phyloP scores from a whole-genome alignment of 2,113 vertebrate genomes.

The Bambusicola thoracicus region DNA sequence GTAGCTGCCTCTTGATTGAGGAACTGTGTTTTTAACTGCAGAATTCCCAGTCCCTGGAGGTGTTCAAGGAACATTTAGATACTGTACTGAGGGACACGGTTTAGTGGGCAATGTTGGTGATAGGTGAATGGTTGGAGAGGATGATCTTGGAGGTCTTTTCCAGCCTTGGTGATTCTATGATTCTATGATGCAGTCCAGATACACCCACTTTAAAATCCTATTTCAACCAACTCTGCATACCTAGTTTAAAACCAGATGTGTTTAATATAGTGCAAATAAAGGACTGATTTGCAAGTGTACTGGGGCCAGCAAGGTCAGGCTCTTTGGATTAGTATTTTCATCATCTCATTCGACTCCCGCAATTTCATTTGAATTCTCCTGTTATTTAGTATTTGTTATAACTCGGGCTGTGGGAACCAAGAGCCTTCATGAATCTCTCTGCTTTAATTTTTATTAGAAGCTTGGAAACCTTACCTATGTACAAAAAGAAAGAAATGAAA shows the following conservation, averaged over 20 bases:
- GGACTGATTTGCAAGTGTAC: background rate
- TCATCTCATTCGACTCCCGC: fast-evolving
- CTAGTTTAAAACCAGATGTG: background rate
- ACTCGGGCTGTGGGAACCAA: background rate
- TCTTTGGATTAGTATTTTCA: background rate
- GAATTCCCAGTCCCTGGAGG: slow-evolving; percentile 34
- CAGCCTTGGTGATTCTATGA: too few species aligned
- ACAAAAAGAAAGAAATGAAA: background rate
- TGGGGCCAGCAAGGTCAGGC: background rate
- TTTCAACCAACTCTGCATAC: background rate
- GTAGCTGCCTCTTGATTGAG: background rate
- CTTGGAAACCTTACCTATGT: background rate
- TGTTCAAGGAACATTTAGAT: too few species aligned
- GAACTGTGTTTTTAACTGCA: background rate
- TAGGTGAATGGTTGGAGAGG: too few species aligned
- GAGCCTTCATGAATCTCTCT: background rate
- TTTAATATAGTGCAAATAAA: background rate
- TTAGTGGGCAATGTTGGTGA: too few species aligned
- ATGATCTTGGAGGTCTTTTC: too few species aligned
- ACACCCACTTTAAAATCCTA: background rate
- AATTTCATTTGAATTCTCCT: background rate
- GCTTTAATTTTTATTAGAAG: background rate
- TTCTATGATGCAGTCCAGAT: slow-evolving; percentile 14
- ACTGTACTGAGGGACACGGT: too few species aligned
- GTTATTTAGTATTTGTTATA: background rate